Evolutionary conservation across 2,113 vertebrate genomes (phyloP), one percentile per base, ranked within the genome.

Genomic region (Anguilla rostrata): DNA sequence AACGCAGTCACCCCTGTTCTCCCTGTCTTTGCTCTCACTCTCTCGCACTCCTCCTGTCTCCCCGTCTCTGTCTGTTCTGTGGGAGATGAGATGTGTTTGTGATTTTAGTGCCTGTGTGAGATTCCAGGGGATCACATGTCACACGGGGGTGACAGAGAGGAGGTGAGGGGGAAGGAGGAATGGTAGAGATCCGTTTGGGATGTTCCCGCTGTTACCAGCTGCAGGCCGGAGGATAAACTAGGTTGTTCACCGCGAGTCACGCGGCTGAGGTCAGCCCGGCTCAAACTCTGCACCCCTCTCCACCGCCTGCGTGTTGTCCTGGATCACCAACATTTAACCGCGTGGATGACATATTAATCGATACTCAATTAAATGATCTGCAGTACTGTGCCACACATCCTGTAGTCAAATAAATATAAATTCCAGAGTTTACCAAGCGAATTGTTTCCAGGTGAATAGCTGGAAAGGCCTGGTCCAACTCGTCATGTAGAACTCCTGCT

Each of bases 51-150:
- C 78, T 82, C 87, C 80, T 78, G 80, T 85, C 46, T 83, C 83
- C 29, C 41, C 41, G 57, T 88, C 26, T 83, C 82, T 79, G 15
- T 34, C 63, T 87, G 83, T 89, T 92, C 90, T 90, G 86, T 82
- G 87, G 26, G 90, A 92, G 90, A 88, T 91, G 93, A 94, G 92
- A 89, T 83, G 91, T 86, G 91, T 93, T 92, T 94, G 92, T 93
- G 92, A 94, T 93, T 93, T 92, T 92, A 87, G 89, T 90, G 91
- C 88, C 88, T 82, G 87, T 94, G 94, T 92, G 94, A 94, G 92
- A 94, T 94, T 94, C 94, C 93, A 91, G 91, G 89, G 91, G 93
- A 92, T 94, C 93, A 93, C 92, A 93, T 94, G 93, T 94, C 93
- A 90, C 93, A 92, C 87, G 87, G 92, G 87, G 86, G 88, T 87